Evolutionary conservation across 2,888 invertebrate genomes (phyloP).

Genomic region (Eupsilia transversa): DNA sequence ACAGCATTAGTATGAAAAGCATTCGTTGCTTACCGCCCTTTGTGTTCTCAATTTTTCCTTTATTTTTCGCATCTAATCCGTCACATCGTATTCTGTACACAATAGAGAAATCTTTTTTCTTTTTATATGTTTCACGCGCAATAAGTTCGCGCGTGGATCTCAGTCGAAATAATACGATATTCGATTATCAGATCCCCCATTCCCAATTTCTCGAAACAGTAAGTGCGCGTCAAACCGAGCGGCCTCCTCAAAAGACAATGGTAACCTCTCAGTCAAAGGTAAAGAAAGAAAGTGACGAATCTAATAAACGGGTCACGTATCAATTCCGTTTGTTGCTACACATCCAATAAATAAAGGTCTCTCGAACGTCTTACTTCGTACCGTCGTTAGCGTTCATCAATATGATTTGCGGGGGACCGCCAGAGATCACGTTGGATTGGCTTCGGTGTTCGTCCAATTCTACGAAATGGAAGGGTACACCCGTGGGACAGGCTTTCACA

Average conservation of each 20-base stretch:
- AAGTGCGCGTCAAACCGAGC: slow-evolving; percentile 82
- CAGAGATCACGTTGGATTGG: slow-evolving; percentile 81
- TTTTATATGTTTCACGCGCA: slow-evolving; percentile 63
- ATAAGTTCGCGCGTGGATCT: slow-evolving; percentile 63
- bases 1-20: slow-evolving; percentile 69
- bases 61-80: slow-evolving; percentile 61
- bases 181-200: slow-evolving; percentile 75
- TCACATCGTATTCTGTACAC: slow-evolving; percentile 53
- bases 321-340: slow-evolving; percentile 86
- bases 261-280: slow-evolving; percentile 86
- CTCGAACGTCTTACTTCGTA: slow-evolving; percentile 71
- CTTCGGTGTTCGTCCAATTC: slow-evolving; percentile 86
- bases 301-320: slow-evolving; percentile 88
- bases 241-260: slow-evolving; percentile 86
- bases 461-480: slow-evolving; percentile 88
- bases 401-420: slow-evolving; percentile 76
- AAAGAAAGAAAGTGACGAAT: slow-evolving; percentile 88
- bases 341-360: slow-evolving; percentile 81
- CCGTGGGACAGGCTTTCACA: slow-evolving; percentile 86
- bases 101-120: slow-evolving; percentile 47
- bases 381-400: slow-evolving; percentile 78
- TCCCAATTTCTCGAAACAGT: slow-evolving; percentile 73
- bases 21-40: slow-evolving; percentile 58
- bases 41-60: slow-evolving; percentile 61
- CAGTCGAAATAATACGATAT: slow-evolving; percentile 72